phyloP scores from a whole-genome alignment of 2,113 vertebrate species.

The Nothoprocta perdicaria region DNA sequence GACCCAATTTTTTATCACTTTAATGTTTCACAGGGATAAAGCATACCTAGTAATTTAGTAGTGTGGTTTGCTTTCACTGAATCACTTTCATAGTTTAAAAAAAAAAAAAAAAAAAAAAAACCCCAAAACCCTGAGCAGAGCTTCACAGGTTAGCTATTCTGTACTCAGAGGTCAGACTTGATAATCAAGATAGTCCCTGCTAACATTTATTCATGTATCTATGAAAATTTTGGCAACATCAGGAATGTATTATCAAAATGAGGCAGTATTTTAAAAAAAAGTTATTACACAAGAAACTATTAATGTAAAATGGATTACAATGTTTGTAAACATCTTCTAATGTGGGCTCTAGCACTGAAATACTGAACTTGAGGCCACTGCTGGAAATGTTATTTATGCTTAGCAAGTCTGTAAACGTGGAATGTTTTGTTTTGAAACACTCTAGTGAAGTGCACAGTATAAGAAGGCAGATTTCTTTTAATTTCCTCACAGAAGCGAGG shows the following conservation, averaged over 20 bases:
- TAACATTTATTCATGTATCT: background rate
- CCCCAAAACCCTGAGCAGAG: background rate
- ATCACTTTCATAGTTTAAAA: background rate
- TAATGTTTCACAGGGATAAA: background rate
- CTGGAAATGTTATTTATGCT: conserved; percentile 57
- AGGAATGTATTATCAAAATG: conserved; percentile 21
- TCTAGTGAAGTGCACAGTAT: conserved; percentile 82
- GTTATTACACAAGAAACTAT: conserved; percentile 20
- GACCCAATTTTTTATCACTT: background rate
- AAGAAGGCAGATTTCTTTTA: conserved; percentile 81
- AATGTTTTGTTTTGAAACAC: conserved; percentile 97
- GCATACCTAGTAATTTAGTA: background rate
- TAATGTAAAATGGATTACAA: background rate
- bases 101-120: background rate
- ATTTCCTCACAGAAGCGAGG: conserved; percentile 94
- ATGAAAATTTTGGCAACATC: conserved; percentile 8
- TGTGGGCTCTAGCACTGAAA: conserved; percentile 10
- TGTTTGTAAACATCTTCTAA: conserved; percentile 58
- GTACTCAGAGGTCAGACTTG: background rate
- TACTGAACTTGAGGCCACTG: background rate
- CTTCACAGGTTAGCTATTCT: background rate
- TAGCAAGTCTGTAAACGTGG: conserved; percentile 88
- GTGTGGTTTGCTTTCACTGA: background rate
- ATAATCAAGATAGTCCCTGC: background rate
- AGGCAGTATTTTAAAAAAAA: background rate